phyloP scores from a whole-genome alignment of 2,888 invertebrate genomes.

The Calliopum simillimum region DNA sequence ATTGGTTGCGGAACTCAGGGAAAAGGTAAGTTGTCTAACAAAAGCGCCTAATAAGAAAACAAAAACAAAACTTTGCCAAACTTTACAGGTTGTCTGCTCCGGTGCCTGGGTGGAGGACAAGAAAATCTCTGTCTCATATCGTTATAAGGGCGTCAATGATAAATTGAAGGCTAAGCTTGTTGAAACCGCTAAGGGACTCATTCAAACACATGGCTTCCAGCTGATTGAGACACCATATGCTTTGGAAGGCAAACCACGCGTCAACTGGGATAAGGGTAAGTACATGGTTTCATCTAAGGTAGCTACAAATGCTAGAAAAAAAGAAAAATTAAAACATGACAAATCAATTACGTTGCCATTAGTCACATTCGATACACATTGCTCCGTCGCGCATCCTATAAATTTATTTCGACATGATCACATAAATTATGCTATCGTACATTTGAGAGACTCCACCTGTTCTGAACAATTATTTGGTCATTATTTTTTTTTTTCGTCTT shows the following conservation, averaged over 20 bases:
- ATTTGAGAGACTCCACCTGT: no score
- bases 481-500: no score
- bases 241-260: conserved; percentile 82
- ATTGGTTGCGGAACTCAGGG: conserved; percentile 75
- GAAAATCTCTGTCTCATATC: conserved; percentile 79
- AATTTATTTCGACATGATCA: no score
- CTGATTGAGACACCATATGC: conserved; percentile 79
- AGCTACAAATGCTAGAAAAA: not conserved
- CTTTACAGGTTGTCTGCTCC: conserved; percentile 72
- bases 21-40: conserved; percentile 68
- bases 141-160: conserved; percentile 78
- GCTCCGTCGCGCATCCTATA: not conserved
- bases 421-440: no score
- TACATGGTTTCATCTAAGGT: conserved; percentile 19
- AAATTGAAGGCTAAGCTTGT: conserved; percentile 72
- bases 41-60: not conserved
- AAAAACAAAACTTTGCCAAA: not conserved
- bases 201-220: conserved; percentile 76
- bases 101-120: conserved; percentile 86
- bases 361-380: not conserved
- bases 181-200: conserved; percentile 73
- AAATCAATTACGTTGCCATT: conserved; percentile 1
- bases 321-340: conserved; percentile 1
- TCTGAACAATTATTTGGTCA: no score
- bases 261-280: conserved; percentile 82